Conservation (phyloP, 2,113 vertebrate genomes). For the Isichthys henryi region DNA sequence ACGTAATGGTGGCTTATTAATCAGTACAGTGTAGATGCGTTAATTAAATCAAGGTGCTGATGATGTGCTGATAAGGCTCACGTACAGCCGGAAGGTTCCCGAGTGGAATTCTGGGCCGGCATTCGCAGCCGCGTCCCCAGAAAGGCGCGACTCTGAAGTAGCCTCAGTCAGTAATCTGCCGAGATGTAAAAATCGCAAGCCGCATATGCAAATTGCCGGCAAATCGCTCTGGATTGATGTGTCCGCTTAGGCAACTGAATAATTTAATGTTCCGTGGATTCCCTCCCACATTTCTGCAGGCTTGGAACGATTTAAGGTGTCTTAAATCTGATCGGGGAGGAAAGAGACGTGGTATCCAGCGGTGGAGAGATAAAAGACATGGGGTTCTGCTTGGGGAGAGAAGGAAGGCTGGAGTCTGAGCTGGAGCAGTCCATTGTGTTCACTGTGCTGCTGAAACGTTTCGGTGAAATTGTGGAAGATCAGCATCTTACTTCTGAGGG, state of each 20-base stretch:
- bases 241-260: slow-evolving; percentile 5
- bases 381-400: background rate
- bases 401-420: background rate
- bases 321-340: slow-evolving; percentile 3
- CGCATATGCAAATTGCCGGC: background rate
- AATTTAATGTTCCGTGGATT: slow-evolving; percentile 3
- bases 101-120: background rate
- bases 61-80: background rate
- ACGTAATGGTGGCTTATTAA: background rate
- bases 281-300: background rate
- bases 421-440: background rate
- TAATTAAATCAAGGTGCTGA: background rate
- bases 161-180: background rate
- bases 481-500: background rate
- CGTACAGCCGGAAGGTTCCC: background rate
- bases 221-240: background rate
- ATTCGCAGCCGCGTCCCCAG: background rate
- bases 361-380: background rate
- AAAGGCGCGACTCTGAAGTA: background rate
- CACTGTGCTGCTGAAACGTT: background rate
- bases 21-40: background rate
- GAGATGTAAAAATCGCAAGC: background rate
- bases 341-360: background rate
- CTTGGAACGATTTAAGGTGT: slow-evolving; percentile 3
- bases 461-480: slow-evolving; percentile 2